These are phyloP conservation scores for Ormia ochracea DNA, from an alignment of 2,888 invertebrate genomes.

Conservation along the genomic window DNA sequence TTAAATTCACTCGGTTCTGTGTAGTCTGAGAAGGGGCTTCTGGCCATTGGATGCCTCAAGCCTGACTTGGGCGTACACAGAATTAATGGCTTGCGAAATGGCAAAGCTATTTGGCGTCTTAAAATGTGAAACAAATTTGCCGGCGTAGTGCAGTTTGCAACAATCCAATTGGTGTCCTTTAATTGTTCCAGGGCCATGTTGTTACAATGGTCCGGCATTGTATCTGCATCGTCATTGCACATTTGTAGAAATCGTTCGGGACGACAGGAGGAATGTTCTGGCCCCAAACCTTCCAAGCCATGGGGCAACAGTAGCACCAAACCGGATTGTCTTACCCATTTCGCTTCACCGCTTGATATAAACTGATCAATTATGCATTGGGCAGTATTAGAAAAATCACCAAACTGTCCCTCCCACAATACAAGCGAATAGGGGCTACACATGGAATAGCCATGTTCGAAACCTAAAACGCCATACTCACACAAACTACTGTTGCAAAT, in stretches of 20 bases:
- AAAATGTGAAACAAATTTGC: constrained; percentile 98
- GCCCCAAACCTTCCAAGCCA: constrained; percentile 99
- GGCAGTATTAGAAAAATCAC: constrained; percentile 98
- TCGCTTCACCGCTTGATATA: constrained; percentile 94
- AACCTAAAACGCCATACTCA: constrained; percentile 92
- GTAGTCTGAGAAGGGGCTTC: constrained; percentile 97
- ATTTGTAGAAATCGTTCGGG: constrained; percentile 91
- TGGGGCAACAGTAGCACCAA: constrained; percentile 96
- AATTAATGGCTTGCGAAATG: constrained; percentile 98
- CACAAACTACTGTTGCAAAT: constrained; percentile 99
- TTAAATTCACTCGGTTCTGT: constrained; percentile 87
- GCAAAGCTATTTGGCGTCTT: constrained; percentile 94
- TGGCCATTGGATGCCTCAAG: constrained; percentile 95
- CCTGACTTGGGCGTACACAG: constrained; percentile 98
- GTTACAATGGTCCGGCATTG: constrained; percentile 93
- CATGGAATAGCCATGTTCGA: constrained; percentile 98
- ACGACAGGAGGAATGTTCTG: constrained; percentile 83
- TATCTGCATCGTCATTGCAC: constrained; percentile 97
- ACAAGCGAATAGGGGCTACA: constrained; percentile 98
- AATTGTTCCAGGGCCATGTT: constrained; percentile 95
- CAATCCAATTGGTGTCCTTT: constrained; percentile 98
- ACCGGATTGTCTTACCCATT: constrained; percentile 98
- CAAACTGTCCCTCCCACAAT: constrained; percentile 99
- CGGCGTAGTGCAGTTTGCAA: constrained; percentile 96
- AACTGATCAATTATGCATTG: constrained; percentile 98